These are phyloP conservation scores for Catocala sponsa DNA, from an alignment of 2,888 invertebrate species.

Conservation along the genomic window DNA sequence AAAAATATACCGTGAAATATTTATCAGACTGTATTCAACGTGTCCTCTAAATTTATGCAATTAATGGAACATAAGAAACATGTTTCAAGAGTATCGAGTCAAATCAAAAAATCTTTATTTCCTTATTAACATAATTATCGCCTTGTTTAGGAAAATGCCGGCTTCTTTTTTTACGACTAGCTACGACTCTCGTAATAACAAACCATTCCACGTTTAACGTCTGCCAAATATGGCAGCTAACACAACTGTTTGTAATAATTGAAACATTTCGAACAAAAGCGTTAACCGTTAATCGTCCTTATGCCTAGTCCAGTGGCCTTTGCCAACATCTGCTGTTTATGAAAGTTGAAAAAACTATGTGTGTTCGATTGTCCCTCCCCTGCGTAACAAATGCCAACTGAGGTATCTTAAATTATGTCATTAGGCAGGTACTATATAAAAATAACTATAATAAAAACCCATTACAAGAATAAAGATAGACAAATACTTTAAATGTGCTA, in stretches of 20 bases:
- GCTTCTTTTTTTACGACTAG: constrained; percentile 19
- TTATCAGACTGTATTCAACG: too few relatives aligned
- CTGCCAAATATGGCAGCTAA: constrained; percentile 53
- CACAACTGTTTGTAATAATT: constrained; percentile 62
- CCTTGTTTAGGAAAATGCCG: constrained; percentile 17
- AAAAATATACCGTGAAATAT: too few relatives aligned
- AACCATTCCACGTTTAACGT: constrained; percentile 36
- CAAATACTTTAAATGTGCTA: too few relatives aligned
- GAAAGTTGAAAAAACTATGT: constrained; percentile 63
- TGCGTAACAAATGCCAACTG: constrained; percentile 61
- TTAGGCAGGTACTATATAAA: constrained; percentile 41
- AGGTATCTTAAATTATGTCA: constrained; percentile 57
- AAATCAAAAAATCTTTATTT: constrained; percentile 38
- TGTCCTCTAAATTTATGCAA: too few relatives aligned
- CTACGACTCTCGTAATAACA: constrained; percentile 11
- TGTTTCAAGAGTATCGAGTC: neutral
- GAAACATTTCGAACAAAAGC: constrained; percentile 69
- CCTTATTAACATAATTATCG: constrained; percentile 27
- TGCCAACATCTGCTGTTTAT: constrained; percentile 76
- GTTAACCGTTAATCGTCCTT: constrained; percentile 67
- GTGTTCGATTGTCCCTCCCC: constrained; percentile 63
- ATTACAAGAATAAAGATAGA: too few relatives aligned
- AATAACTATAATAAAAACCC: neutral
- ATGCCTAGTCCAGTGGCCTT: constrained; percentile 66
- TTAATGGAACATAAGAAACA: too few relatives aligned